Evolutionary conservation across 2,888 invertebrate species (phyloP).

Genomic region (Athetis lepigone): DNA sequence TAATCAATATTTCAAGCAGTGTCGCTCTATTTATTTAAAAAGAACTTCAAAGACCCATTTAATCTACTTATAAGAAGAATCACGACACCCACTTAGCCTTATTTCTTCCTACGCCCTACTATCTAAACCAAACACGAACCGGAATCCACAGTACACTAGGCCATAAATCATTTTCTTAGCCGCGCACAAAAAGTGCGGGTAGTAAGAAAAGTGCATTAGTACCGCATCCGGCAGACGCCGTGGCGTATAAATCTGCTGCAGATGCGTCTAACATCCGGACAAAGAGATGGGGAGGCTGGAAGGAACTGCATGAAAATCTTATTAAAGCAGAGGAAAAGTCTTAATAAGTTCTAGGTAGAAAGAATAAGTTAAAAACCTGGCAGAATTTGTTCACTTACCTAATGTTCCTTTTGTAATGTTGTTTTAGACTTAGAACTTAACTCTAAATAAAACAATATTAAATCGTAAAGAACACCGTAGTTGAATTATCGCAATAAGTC

Average conservation of each 20-base stretch:
- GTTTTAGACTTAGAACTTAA: too few species aligned
- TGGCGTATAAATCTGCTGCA: conserved; percentile 69
- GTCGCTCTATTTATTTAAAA: too few species aligned
- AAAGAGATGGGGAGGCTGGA: conserved; percentile 41
- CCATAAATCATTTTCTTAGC: conserved; percentile 56
- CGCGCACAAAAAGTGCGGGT: conserved; percentile 53
- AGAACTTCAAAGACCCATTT: neutral
- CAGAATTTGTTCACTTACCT: too few species aligned
- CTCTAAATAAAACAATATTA: too few species aligned
- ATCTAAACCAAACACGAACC: conserved; percentile 24
- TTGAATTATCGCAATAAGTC: too few species aligned
- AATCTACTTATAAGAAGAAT: neutral
- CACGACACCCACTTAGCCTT: neutral
- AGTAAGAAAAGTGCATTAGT: conserved; percentile 67
- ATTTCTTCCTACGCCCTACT: neutral
- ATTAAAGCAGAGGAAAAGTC: too few species aligned
- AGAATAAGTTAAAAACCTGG: neutral
- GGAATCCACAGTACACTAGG: conserved; percentile 14
- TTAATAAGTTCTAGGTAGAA: neutral
- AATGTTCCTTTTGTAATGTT: too few species aligned
- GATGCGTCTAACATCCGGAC: conserved; percentile 60
- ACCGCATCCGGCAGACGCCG: conserved; percentile 54
- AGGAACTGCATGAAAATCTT: conserved; percentile 4
- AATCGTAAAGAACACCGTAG: too few species aligned
- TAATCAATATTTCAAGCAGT: too few species aligned